These are phyloP conservation scores for Phalangium opilio DNA, from an alignment of 2,888 invertebrate genomes.

Conservation along the genomic window DNA sequence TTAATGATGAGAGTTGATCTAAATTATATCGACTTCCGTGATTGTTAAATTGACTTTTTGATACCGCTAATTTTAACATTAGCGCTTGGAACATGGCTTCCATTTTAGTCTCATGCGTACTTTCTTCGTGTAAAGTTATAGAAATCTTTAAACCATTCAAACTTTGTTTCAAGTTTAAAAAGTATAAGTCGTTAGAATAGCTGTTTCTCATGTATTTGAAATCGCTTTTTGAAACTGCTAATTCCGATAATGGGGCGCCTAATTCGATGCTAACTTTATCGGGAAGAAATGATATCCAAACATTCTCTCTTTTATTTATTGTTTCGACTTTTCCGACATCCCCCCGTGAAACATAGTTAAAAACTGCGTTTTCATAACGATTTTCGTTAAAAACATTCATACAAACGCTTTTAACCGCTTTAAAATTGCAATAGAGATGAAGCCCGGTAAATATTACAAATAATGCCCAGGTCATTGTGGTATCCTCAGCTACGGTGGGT, in stretches of 20 bases:
- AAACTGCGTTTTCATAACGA: constrained; percentile 52
- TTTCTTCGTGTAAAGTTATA: too few species aligned
- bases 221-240: too few species aligned
- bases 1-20: too few species aligned
- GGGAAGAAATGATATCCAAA: constrained; percentile 26
- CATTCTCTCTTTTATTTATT: constrained; percentile 56
- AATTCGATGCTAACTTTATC: constrained; percentile 3
- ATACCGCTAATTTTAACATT: too few species aligned
- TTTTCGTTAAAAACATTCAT: constrained; percentile 66
- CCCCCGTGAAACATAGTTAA: constrained; percentile 47
- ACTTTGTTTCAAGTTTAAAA: too few species aligned
- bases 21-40: too few species aligned
- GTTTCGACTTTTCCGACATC: constrained; percentile 44
- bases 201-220: too few species aligned
- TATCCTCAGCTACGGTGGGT: constrained; percentile 38
- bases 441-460: constrained; percentile 55
- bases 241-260: constrained; percentile 8
- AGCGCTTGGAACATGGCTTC: too few species aligned
- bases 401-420: constrained; percentile 63
- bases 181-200: too few species aligned
- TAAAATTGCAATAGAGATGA: constrained; percentile 74
- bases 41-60: too few species aligned
- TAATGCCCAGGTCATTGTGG: constrained; percentile 53
- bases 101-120: too few species aligned
- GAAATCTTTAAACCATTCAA: too few species aligned